Conservation (phyloP, 2,113 vertebrate species). For the Camelus bactrianus region DNA sequence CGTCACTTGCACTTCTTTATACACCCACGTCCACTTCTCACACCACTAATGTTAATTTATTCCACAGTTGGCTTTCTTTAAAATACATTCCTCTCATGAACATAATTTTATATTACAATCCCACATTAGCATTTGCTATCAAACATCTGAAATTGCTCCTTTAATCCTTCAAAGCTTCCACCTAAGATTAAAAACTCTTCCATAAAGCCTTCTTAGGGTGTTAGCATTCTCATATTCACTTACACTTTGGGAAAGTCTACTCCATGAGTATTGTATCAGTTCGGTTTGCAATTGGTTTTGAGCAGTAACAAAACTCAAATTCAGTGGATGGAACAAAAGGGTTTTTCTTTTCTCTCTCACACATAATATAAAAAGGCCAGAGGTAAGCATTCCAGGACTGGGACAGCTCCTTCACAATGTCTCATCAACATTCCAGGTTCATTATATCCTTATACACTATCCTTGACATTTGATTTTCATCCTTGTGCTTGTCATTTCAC, state of each 20-base stretch:
- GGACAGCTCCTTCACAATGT: neutral
- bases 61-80: neutral
- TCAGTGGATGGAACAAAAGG: neutral
- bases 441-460: neutral
- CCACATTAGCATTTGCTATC: neutral
- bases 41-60: neutral
- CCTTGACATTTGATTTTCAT: neutral
- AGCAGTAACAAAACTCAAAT: constrained; percentile 6
- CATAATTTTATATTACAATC: neutral
- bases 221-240: constrained; percentile 26
- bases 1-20: neutral
- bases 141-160: constrained; percentile 28
- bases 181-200: neutral
- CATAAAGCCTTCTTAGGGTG: neutral
- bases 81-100: neutral
- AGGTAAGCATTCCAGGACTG: neutral
- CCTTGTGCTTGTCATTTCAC: neutral
- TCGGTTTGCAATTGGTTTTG: constrained; percentile 2
- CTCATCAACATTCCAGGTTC: neutral
- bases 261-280: neutral
- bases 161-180: constrained; percentile 27
- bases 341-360: neutral
- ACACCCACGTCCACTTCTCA: neutral
- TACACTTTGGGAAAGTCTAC: neutral
- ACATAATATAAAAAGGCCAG: neutral